These are phyloP conservation scores for Drosophila rubida DNA, from an alignment of 2,888 invertebrate species.

Conservation along the genomic window DNA sequence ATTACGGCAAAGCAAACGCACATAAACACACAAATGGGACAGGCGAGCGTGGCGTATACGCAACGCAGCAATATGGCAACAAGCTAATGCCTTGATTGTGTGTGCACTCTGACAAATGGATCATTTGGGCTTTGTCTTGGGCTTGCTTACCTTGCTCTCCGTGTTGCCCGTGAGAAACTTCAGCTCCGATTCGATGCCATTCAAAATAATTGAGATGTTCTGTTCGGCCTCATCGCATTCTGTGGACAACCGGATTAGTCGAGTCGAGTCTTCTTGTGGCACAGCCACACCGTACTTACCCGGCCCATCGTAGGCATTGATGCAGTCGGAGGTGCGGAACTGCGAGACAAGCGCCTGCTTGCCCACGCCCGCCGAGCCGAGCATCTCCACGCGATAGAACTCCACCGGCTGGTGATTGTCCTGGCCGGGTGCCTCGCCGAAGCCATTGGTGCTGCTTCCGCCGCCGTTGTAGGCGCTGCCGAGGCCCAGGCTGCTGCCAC, in stretches of 20 bases:
- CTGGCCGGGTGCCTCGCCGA: conserved; percentile 55
- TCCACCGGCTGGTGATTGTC: conserved; percentile 85
- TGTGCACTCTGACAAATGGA: conserved; percentile 42
- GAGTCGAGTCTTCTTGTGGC: too few relatives aligned
- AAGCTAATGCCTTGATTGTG: conserved; percentile 12
- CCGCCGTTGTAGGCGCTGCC: conserved; percentile 64
- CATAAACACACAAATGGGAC: not conserved
- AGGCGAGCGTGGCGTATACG: conserved; percentile 21
- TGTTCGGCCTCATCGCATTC: conserved; percentile 90
- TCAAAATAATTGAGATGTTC: conserved; percentile 96
- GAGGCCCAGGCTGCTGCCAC: conserved; percentile 63
- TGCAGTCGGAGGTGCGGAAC: conserved; percentile 97
- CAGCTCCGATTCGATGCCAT: conserved; percentile 96
- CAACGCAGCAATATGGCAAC: conserved; percentile 2
- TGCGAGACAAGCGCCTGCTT: conserved; percentile 94
- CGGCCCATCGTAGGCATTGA: conserved; percentile 96
- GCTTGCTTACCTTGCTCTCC: conserved; percentile 83
- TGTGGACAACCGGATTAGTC: conserved; percentile 79
- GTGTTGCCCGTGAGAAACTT: conserved; percentile 89
- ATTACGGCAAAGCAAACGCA: conserved; percentile 42
- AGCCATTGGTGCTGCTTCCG: conserved; percentile 61
- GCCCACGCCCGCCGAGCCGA: conserved; percentile 92
- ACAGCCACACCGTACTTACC: conserved; percentile 85
- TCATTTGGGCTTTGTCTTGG: conserved; percentile 3
- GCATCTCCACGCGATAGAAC: conserved; percentile 90